Evolutionary conservation across 2,113 vertebrate species (phyloP).

Genomic region (Heterotis niloticus): DNA sequence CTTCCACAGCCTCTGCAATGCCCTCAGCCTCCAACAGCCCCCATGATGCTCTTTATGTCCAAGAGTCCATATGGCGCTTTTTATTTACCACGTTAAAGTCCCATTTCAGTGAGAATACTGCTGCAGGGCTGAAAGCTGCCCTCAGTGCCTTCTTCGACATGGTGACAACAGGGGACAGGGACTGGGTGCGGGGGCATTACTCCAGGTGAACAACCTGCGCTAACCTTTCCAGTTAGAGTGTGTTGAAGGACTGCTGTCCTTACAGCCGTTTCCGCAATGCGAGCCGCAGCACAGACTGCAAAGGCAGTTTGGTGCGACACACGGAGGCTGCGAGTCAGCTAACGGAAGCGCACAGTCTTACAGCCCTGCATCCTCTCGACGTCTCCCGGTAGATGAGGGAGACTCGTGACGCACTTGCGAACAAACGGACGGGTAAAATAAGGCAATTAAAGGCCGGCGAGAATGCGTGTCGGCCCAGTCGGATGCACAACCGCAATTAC

Average conservation of each 20-base stretch:
- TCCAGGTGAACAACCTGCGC: no score
- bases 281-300: neutral
- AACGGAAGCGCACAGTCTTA: neutral
- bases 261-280: neutral
- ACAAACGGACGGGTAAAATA: neutral
- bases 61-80: neutral
- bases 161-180: neutral
- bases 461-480: slow-evolving; percentile 24
- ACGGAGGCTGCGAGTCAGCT: no score
- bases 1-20: neutral
- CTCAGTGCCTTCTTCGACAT: neutral
- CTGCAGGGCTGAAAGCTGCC: no score
- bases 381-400: neutral
- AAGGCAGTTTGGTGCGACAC: neutral
- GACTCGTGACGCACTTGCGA: slow-evolving; percentile 1
- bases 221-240: no score
- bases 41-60: no score
- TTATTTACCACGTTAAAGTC: neutral
- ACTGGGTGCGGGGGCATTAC: no score
- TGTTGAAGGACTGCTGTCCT: no score
- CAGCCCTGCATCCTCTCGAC: neutral
- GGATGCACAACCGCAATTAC: slow-evolving; percentile 30
- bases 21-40: neutral
- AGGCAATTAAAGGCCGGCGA: slow-evolving; percentile 32
- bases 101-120: neutral